Evolutionary conservation across 2,113 vertebrate genomes (phyloP), one percentile per base, ranked within the genome.

Genomic region (Octodon degus): DNA sequence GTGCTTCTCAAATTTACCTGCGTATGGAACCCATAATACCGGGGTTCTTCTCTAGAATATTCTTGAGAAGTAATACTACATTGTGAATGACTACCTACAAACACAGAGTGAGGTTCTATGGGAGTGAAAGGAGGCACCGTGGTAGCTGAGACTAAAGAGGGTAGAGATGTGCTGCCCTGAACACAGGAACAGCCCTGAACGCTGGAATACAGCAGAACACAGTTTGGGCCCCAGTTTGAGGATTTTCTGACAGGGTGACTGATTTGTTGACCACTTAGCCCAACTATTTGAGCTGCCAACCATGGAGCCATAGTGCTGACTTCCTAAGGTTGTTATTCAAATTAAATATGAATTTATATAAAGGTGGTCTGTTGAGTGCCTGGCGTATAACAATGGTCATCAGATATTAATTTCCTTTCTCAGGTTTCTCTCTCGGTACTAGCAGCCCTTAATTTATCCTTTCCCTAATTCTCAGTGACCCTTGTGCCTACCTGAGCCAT

Each of bases 1-100:
- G 9, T 93, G 60, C 17, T 96, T 89, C 82, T 37, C 27, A 93
- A 86, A 82, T 68, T 43, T 84, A 82, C 62, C 62, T 95, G 65
- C 65, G 40, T 53, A 12, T 89, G 58, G 20, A 82, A 86, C 50
- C 11, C 50, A n/a, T 17, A 24, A 24, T 22, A 32, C 12, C 22
- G 25, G 37, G 53, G 27, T 43, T 89, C 53, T 81, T 92, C 30
- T 72, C 34, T 76, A 89, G 60, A 63, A 79, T 20, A 86, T 22
- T 79, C 20, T 16, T 87, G 53, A 87, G 55, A 82, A 95, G 81
- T 58, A n/a, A 34, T 17, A n/a, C 34, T 55, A 50, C 43, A 14
- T 77, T 86, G 68, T 65, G 63, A 95, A 86, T 40, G 80, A 86
- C 16, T 34, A 17, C 20, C 20, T 89, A 58, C 22, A 55, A 70